These are phyloP conservation scores for Dryocosmus kuriphilus DNA, from an alignment of 2,888 invertebrate species.

Conservation along the genomic window DNA sequence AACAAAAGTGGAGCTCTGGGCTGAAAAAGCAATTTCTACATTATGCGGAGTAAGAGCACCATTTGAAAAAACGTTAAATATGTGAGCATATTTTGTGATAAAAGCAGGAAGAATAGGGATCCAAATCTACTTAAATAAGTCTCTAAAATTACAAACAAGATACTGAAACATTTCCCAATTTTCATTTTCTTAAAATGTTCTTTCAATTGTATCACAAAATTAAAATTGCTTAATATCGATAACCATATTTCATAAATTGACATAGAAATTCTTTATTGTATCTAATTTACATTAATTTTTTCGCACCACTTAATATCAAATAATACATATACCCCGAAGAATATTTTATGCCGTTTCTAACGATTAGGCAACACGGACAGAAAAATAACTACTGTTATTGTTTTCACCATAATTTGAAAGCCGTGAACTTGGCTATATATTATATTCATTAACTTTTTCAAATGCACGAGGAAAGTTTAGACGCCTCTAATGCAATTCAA, in stretches of 20 bases:
- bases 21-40: not conserved
- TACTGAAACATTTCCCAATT: not conserved
- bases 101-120: not conserved
- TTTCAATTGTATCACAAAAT: too few relatives aligned
- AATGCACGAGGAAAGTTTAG: not conserved
- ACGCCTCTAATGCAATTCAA: not conserved
- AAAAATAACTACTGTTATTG: not conserved
- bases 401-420: not conserved
- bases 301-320: not conserved
- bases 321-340: not conserved
- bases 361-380: not conserved
- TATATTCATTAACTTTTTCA: too few relatives aligned
- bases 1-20: not conserved
- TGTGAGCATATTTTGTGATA: not conserved
- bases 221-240: too few relatives aligned
- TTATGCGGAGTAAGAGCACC: not conserved
- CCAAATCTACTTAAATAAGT: not conserved
- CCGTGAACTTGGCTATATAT: not conserved
- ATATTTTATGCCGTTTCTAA: not conserved
- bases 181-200: not conserved
- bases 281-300: too few relatives aligned
- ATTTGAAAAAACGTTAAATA: not conserved
- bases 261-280: too few relatives aligned
- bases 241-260: too few relatives aligned
- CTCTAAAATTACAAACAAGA: too few relatives aligned